Percentiles rank a stretch among this genome's conserved stretches.
phyloP scores from a whole-genome alignment of 2,113 vertebrate species.

The Chaetodon trifascialis region DNA sequence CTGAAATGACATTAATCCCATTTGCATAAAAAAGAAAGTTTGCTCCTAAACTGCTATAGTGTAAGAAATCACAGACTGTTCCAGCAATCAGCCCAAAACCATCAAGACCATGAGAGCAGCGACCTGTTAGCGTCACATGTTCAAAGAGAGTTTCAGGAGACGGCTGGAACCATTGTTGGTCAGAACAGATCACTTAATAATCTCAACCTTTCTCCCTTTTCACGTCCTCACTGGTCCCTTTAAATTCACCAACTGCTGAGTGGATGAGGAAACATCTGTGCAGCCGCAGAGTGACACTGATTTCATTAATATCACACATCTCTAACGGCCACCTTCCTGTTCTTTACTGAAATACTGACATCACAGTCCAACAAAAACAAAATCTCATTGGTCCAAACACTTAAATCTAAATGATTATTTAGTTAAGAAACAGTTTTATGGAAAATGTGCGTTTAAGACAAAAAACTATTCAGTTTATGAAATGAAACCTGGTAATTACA shows the following conservation, averaged over 20 bases:
- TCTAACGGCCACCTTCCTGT: neutral
- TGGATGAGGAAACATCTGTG: neutral
- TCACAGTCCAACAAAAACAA: neutral
- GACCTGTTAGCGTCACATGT: neutral
- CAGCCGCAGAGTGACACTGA: neutral
- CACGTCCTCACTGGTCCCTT: conserved; percentile 26
- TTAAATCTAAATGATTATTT: neutral
- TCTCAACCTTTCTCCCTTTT: neutral
- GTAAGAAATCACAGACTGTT: conserved; percentile 21
- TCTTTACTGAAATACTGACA: neutral
- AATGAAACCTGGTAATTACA: neutral
- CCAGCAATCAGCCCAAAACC: neutral
- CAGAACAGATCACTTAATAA: neutral
- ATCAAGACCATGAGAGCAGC: neutral
- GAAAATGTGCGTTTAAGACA: conserved; percentile 1
- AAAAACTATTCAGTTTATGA: neutral
- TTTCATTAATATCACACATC: neutral
- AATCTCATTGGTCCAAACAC: neutral
- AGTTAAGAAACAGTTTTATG: neutral
- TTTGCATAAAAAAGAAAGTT: neutral
- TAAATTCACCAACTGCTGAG: neutral
- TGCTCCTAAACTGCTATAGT: neutral
- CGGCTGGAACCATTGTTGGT: neutral
- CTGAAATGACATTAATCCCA: neutral
- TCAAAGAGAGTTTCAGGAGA: neutral